Base-by-base conservation (phyloP, 2,113 vertebrate species). In the Morphnarchus princeps region DNA sequence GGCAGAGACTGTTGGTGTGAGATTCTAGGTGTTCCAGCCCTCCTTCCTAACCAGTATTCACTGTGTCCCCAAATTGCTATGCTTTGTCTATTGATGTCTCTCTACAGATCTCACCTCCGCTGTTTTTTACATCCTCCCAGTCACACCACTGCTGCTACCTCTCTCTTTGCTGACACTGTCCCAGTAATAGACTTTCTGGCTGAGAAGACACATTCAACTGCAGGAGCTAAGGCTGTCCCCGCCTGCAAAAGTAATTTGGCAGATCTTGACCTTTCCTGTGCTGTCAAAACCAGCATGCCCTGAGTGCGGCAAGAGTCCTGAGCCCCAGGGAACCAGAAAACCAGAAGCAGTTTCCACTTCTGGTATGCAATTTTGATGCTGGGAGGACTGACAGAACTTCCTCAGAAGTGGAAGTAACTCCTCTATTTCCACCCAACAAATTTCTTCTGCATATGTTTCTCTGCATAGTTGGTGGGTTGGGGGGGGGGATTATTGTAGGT, bases 391-490 rank as follows among this genome's bases (percentile, higher is more conserved):
- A 40, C 32, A 89, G 26, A 31, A 66, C 29, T 45, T 63, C 59
- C 54, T 65, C 58, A 52, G 49, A 59, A 78, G 36, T 34, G 38
- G 50, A 62, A 65, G n/a, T 40, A 61, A 69, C 6, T 3, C 26
- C 19, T 73, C 19, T 38, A 24, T 69, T 87, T 73, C 43, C 40
- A 88, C 15, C 9, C 34, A 13, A 50, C 13, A 81, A 57, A 76
- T 82, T 66, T 72, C 28, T 82, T 66, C 80, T 57, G 50, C 28
- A 4, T 55, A 21, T 36, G 10, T 86, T 90, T 94, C 50, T 40
- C 67, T 43, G 3, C 0, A 0, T 36, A 86, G 38, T 12, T 36
- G 19, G 4, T 40, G 17, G 11, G 9, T 38, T 49, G 32, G 10
- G 7, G 42, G 10, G 40, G 40, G 40, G 40, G 40, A 40, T 32